Evolutionary conservation across 2,888 invertebrate species (phyloP), one percentile per base, ranked within the genome.

Genomic region (Athalia rosae): DNA sequence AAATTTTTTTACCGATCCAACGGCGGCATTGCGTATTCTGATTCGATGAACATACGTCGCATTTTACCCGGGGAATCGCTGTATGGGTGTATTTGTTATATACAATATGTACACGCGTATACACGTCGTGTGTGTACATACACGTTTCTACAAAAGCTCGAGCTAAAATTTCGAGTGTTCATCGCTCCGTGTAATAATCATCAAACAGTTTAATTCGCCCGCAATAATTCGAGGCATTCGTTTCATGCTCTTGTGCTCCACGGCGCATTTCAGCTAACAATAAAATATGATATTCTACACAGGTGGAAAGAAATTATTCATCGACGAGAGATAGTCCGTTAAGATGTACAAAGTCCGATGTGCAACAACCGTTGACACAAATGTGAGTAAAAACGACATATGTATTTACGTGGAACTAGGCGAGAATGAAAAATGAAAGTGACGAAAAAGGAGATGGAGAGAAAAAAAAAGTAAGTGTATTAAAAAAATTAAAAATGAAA

Each of bases 121-220:
- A n/a, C 53, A 7, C 6, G 11, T n/a, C 4, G n/a, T 53, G 4
- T 6, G 41, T 41, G n/a, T n/a, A n/a, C 4, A n/a, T 11, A 53
- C 53, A 8, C 13, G 15, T 62, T 7, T 45, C 13, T 43, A 28
- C 74, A 74, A 74, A 61, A 62, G 74, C 59, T 61, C 13, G 7
- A 48, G 41, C 48, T 50, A 11, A 74, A 74, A 74, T 74, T 48
- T 74, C 74, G 50, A 28, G 74, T 45, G 74, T 74, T 45, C 74
- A 74, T 47, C n/a, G 56, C 59, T 47, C 74, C 74, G 74, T 15
- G 64, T 8, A 48, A 45, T 74, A 74, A 74, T 74, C 74, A 74
- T 74, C 74, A 74, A 62, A 59, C 74, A 41, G 74, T 74, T 74
- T 74, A 74, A 74, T 74, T 74, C 62, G 74, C 74, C 74, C 74